Evolutionary conservation across 2,888 invertebrate genomes (phyloP), one percentile per base, ranked within the genome.

Genomic region (Matsumyia berberina): DNA sequence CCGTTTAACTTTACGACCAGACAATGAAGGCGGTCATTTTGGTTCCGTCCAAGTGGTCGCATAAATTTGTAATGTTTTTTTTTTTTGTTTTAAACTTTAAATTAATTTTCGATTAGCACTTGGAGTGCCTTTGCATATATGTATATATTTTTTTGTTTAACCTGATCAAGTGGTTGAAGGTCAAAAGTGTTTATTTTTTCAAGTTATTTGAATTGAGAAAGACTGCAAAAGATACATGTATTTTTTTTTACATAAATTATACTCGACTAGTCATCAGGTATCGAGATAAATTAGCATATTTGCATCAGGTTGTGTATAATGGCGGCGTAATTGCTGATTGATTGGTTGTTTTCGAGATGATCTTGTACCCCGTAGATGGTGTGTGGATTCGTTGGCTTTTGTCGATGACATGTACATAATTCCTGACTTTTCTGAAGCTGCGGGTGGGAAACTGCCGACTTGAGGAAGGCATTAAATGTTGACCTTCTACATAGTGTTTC

Each of bases 161-260:
- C 57, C 57, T 58, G 46, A 49, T 58, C 31, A n/a, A 44, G 15
- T 31, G 8, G n/a, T 72, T 58, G 66, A 76, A 76, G 67, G 76
- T 67, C 51, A 66, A 55, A 15, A 11, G 35, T 19, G 33, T 29
- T 44, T 35, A 31, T 17, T 19, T 19, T 46, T 35, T 33, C 24
- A 19, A 5, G 33, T 46, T 15, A 15, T 35, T 12, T 44, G 7
- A 39, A 53, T 29, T 29, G 12, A 33, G 42, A 53, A 35, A 42
- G 31, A 44, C 29, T 49, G 53, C 8, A 15, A 39, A 11, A 15
- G 51, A 72, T 58, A 24, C 4, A 24, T 9, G 9, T 35, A 19
- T 62, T 33, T 42, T 7, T 73, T 44, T 55, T 5, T 31, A 8
- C 37, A 37, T 39, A 49, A 55, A 24, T 24, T 3, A 24, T 3